Percentiles rank a stretch among this genome's conserved stretches.
phyloP scores from a whole-genome alignment of 2,797 vertebrate genomes.

The Eulemur mongoz region DNA sequence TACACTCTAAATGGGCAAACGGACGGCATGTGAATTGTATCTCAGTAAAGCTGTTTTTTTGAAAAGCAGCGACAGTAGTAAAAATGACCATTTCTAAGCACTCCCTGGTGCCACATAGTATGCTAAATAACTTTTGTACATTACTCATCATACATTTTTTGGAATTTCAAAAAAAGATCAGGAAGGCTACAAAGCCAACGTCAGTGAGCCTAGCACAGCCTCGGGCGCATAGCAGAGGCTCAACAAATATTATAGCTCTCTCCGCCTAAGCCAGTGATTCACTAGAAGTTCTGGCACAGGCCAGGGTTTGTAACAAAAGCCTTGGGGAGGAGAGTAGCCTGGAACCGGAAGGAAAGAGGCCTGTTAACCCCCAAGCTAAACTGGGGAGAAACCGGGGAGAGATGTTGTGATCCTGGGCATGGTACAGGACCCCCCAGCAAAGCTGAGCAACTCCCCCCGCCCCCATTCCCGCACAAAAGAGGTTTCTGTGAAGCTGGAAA shows the following conservation, averaged over 20 bases:
- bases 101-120: background rate
- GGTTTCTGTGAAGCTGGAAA: background rate
- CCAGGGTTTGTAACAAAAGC: background rate
- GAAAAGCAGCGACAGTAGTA: background rate
- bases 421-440: rapidly evolving
- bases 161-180: background rate
- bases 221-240: background rate
- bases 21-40: background rate
- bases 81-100: background rate
- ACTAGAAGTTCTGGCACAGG: background rate
- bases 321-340: background rate
- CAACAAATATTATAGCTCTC: background rate
- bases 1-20: background rate
- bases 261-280: background rate
- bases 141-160: background rate
- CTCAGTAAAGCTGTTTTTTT: background rate
- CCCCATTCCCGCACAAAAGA: background rate
- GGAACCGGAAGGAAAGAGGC: background rate
- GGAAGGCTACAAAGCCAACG: background rate
- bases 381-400: background rate
- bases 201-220: background rate
- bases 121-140: background rate
- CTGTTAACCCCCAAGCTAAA: background rate
- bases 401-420: background rate
- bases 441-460: background rate